phyloP scores from a whole-genome alignment of 2,888 invertebrate species.

The Neoaliturus tenellus region DNA sequence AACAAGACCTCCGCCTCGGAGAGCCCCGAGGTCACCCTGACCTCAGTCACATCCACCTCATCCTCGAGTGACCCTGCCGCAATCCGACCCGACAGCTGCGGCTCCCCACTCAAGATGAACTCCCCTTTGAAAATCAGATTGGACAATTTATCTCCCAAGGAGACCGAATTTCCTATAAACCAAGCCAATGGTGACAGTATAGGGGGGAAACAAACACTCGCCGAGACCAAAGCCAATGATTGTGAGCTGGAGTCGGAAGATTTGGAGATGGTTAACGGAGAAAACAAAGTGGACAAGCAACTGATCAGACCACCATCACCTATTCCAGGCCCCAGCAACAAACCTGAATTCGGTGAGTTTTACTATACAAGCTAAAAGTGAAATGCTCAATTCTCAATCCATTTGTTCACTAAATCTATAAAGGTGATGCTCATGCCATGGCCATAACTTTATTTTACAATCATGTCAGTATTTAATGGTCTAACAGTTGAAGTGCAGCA shows the following conservation, averaged over 20 bases:
- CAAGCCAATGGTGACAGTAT: slow-evolving; percentile 49
- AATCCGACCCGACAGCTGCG: background rate
- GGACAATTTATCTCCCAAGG: slow-evolving; percentile 45
- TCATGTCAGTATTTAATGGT: no score
- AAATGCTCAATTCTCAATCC: no score
- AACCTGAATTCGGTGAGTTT: slow-evolving; percentile 67
- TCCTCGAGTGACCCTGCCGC: background rate
- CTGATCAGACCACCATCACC: slow-evolving; percentile 67
- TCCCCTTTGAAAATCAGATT: slow-evolving; percentile 53
- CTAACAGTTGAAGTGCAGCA: no score
- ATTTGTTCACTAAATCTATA: no score
- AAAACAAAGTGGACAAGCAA: slow-evolving; percentile 40
- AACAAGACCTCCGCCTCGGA: slow-evolving; percentile 69
- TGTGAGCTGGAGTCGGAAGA: slow-evolving; percentile 73
- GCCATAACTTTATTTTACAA: no score
- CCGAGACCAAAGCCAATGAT: slow-evolving; percentile 28
- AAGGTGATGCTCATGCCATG: no score
- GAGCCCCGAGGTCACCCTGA: slow-evolving; percentile 40
- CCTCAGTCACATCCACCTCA: slow-evolving; percentile 52
- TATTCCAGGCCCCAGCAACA: slow-evolving; percentile 67
- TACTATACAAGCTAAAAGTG: no score
- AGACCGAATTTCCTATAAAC: slow-evolving; percentile 19
- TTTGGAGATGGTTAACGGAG: slow-evolving; percentile 49
- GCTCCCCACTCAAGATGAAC: slow-evolving; percentile 22
- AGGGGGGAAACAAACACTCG: slow-evolving; percentile 5